A percentile compares a stretch with the other conserved stretches of the same genome.
phyloP scores from a whole-genome alignment of 2,113 vertebrate species.

The Stigmatopora argus region DNA sequence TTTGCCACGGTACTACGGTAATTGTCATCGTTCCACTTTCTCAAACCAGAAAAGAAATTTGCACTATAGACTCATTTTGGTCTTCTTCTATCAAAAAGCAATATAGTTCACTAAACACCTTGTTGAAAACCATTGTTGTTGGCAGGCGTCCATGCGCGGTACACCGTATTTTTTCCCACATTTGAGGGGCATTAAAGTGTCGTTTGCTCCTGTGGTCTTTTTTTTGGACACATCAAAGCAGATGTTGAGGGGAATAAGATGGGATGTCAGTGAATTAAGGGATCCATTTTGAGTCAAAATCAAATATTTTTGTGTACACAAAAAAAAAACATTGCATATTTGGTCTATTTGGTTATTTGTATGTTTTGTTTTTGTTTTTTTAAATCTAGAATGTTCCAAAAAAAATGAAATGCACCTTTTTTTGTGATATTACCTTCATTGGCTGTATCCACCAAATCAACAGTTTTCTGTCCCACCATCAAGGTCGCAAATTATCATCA shows the following conservation, averaged over 20 bases:
- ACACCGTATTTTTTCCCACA: conserved; percentile 44
- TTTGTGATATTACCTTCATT: conserved; percentile 21
- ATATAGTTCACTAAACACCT: conserved; percentile 66
- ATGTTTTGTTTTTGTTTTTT: not conserved
- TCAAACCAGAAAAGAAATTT: conserved; percentile 75
- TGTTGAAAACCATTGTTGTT: conserved; percentile 46
- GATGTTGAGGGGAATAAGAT: conserved; percentile 29
- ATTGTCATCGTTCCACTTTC: conserved; percentile 59
- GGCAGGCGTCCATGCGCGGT: conserved; percentile 8
- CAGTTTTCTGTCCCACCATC: conserved; percentile 22
- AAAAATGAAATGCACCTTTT: conserved; percentile 7
- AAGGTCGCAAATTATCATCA: conserved; percentile 31
- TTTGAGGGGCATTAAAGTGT: conserved; percentile 62
- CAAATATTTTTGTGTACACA: conserved; percentile 35
- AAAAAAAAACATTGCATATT: conserved; percentile 2
- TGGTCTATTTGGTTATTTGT: not conserved
- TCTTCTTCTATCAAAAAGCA: conserved; percentile 72
- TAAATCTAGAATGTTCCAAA: conserved; percentile 7
- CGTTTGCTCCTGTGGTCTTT: conserved; percentile 67
- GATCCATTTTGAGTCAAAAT: conserved; percentile 49
- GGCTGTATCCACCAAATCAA: conserved; percentile 52
- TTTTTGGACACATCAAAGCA: conserved; percentile 62
- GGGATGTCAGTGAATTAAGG: conserved; percentile 40
- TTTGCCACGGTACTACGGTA: conserved; percentile 36
- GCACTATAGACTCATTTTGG: conserved; percentile 73